Evolutionary conservation across 1,140 invertebrate genomes (phyloP).

Genomic region (Calosoma granatense): DNA sequence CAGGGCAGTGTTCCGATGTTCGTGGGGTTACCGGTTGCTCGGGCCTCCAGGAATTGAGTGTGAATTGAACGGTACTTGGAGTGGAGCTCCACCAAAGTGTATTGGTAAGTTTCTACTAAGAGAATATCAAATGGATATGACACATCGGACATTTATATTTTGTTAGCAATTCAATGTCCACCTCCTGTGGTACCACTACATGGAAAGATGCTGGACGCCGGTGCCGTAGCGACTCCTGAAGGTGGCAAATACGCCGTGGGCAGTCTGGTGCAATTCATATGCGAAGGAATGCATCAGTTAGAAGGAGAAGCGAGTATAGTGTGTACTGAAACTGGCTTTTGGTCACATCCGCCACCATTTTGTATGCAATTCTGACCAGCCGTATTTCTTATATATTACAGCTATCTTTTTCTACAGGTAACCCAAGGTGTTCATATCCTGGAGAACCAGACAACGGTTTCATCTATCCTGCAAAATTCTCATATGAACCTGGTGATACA

Average conservation of each 20-base stretch:
- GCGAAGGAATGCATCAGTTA: conserved; percentile 56
- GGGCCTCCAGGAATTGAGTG: conserved; percentile 67
- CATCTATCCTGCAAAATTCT: conserved; percentile 61
- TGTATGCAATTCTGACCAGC: conserved; percentile 41
- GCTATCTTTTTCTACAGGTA: conserved; percentile 53
- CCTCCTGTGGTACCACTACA: conserved; percentile 59
- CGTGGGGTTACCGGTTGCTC: conserved; percentile 66
- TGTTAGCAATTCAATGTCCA: conserved; percentile 67
- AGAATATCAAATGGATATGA: not conserved
- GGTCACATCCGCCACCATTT: conserved; percentile 75
- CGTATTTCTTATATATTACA: conserved; percentile 8
- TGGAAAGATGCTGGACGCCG: conserved; percentile 51
- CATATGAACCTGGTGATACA: conserved; percentile 64
- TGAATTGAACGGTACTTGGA: conserved; percentile 66
- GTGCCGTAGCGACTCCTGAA: conserved; percentile 36
- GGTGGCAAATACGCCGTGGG: conserved; percentile 57
- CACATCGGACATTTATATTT: conserved; percentile 18
- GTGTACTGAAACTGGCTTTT: conserved; percentile 75
- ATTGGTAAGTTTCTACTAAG: conserved; percentile 41
- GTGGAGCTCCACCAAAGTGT: conserved; percentile 61
- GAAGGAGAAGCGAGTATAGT: conserved; percentile 70
- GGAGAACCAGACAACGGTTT: conserved; percentile 61
- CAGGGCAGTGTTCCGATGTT: conserved; percentile 67
- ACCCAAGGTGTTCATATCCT: conserved; percentile 61
- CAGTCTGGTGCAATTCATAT: conserved; percentile 67